Base-by-base conservation (phyloP, 2,797 vertebrate species). In the Clarias platycephalus region DNA sequence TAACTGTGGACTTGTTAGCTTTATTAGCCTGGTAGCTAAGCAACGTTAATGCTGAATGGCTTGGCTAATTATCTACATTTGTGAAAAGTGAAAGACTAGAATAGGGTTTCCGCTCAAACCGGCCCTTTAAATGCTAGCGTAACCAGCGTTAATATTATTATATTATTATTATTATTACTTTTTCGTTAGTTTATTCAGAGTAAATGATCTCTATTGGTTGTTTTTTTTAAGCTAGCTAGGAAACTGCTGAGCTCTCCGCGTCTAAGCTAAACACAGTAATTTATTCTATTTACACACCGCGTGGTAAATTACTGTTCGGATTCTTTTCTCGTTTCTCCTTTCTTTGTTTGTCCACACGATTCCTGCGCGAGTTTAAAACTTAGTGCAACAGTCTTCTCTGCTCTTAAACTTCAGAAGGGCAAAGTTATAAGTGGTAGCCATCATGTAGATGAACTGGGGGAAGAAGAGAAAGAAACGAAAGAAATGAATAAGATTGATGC, bases 401-500 rank as follows among this genome's bases (percentile, higher is more conserved):
- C 97, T 99, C 97, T 98, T 99, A 99, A 99, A 98, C 98, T 99
- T 99, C 97, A 99, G 98, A 96, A 99, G 97, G 87, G 97, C 98
- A 99, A 97, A 99, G 97, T 99, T 99, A 99, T 99, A 99, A 95
- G 98, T 99, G 91, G 98, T 98, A 96, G 97, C 97, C 98, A 99
- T 99, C 98, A 99, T 99, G 98, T 99, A 99, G 98, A 99, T 99
- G 96, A 99, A 97, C 98, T 99, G 98, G 97, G 97, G 98, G 95
- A 98, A 83, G 92, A 95, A 94, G 91, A 94, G 90, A 94, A 86
- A 72, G 82, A 92, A 95, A 96, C 95, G 94, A 95, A 92, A 64
- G 67, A 95, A 96, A 90, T 84, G 88, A 88, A 90, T 94, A 91
- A 94, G 93, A 93, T 20, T 57, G 13, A 80, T 40, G 20, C 22